A percentile compares a stretch with the other conserved stretches of the same genome.
Evolutionary conservation across 2,113 vertebrate genomes (phyloP).

Genomic region (Mustela lutreola): DNA sequence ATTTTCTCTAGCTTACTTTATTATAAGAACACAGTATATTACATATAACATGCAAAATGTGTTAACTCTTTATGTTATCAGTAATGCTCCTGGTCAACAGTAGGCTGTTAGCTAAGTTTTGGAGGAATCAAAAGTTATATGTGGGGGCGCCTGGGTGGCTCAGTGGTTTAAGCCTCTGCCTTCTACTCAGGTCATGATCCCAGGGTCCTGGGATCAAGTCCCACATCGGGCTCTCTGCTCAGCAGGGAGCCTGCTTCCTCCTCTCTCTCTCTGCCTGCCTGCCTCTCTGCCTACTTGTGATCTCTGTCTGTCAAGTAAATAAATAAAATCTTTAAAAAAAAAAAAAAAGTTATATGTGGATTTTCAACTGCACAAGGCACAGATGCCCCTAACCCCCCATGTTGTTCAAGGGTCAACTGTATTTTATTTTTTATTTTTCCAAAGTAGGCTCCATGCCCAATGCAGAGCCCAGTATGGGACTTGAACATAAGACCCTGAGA

Average conservation of each 20-base stretch:
- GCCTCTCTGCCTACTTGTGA: no score
- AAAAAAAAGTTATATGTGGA: neutral
- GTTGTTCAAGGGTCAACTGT: neutral
- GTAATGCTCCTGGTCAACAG: neutral
- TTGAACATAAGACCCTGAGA: neutral
- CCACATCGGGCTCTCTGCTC: no score
- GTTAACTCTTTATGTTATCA: neutral
- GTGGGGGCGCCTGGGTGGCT: neutral
- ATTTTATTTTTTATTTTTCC: neutral
- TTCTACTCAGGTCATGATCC: no score
- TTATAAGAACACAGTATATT: neutral
- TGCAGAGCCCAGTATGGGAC: neutral
- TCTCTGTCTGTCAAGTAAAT: no score
- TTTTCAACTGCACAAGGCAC: neutral
- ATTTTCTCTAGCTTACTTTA: neutral
- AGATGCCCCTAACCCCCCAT: neutral
- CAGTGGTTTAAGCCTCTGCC: no score
- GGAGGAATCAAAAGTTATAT: neutral
- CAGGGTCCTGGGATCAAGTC: no score
- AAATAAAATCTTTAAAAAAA: no score
- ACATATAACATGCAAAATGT: neutral
- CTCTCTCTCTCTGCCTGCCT: no score
- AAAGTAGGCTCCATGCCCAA: neutral
- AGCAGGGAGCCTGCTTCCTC: no score
- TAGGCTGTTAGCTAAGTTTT: neutral